phyloP scores from a whole-genome alignment of 1,140 invertebrate genomes.

The Antheraea mylitta region DNA sequence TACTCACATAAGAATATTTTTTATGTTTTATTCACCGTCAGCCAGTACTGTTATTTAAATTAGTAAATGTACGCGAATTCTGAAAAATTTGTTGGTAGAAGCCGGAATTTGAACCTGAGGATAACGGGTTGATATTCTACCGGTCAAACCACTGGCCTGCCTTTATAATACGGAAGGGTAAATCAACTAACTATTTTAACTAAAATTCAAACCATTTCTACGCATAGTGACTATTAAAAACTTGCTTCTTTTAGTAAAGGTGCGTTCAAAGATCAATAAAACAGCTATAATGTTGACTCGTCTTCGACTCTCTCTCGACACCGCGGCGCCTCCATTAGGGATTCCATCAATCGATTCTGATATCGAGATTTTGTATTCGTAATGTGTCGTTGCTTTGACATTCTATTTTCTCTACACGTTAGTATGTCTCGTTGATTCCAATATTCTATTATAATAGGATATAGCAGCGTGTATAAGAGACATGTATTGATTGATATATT shows the following conservation, averaged over 20 bases:
- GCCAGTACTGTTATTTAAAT: no score
- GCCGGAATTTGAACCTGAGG: no score
- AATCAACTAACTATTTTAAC: no score
- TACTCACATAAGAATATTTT: no score
- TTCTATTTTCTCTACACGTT: not conserved
- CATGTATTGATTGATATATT: no score
- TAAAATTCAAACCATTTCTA: no score
- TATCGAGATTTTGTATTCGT: not conserved
- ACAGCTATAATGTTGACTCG: not conserved
- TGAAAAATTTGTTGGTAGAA: no score
- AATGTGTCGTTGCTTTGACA: not conserved
- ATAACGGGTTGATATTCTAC: no score
- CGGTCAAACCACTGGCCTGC: no score
- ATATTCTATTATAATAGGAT: not conserved
- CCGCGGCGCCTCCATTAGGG: not conserved
- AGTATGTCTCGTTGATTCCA: not conserved
- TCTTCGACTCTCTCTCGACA: not conserved
- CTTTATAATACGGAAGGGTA: no score
- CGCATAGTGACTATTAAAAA: not conserved
- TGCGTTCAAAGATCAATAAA: not conserved
- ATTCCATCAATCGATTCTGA: not conserved
- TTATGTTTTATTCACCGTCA: no score
- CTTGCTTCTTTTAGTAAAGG: not conserved
- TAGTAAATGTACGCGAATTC: no score
- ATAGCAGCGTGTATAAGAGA: not conserved